Conservation (phyloP, 2,888 invertebrate genomes). For the Gonocerus acuteangulatus region DNA sequence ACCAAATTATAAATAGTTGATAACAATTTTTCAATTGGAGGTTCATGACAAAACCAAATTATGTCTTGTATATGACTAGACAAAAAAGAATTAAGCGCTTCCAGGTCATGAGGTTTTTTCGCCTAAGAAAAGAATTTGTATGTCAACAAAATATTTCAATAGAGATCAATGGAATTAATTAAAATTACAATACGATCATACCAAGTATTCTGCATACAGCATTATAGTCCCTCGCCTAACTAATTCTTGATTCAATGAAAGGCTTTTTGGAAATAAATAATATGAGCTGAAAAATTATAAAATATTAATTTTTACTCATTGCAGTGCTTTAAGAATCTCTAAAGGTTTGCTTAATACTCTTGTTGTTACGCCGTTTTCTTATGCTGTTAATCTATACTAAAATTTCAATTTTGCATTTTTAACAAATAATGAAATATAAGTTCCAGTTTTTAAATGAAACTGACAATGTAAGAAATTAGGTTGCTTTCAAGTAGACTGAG, state of each 20-base stretch:
- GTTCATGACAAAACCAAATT: conserved; percentile 56
- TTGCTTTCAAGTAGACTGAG: too few relatives aligned
- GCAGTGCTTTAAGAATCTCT: too few relatives aligned
- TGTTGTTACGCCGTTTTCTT: too few relatives aligned
- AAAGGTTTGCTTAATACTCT: too few relatives aligned
- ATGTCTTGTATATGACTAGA: conserved; percentile 62
- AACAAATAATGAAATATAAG: too few relatives aligned
- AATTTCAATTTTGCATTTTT: too few relatives aligned
- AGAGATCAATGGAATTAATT: too few relatives aligned
- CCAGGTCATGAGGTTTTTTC: conserved; percentile 62
- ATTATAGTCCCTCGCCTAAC: conserved; percentile 60
- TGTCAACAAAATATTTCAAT: background rate
- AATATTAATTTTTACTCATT: background rate
- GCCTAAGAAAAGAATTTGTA: conserved; percentile 45
- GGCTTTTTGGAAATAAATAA: background rate
- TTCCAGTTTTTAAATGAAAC: too few relatives aligned
- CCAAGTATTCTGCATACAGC: conserved; percentile 71
- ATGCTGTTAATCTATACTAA: too few relatives aligned
- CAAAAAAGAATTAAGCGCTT: conserved; percentile 69
- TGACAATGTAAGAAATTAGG: too few relatives aligned
- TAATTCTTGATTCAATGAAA: conserved; percentile 50
- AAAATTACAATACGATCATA: too few relatives aligned
- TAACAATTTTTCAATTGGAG: conserved; percentile 54
- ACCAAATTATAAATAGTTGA: conserved; percentile 27
- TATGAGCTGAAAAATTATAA: background rate